These are phyloP conservation scores for Pelochelys cantorii DNA, from an alignment of 2,797 vertebrate genomes.

Conservation along the genomic window DNA sequence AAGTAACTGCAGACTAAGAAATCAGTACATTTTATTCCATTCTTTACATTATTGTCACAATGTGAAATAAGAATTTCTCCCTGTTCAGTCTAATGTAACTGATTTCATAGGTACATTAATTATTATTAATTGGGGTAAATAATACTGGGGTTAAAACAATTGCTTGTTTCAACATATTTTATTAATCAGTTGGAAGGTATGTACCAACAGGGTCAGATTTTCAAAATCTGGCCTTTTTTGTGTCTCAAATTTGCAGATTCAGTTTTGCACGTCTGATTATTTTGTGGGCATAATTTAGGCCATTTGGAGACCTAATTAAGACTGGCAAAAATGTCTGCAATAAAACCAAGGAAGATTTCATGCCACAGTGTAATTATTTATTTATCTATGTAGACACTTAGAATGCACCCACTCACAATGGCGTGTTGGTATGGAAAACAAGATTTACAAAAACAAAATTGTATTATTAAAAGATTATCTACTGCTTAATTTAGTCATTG, in stretches of 20 bases:
- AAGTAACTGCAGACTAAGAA: conserved; percentile 64
- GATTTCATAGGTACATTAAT: not conserved
- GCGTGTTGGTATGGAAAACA: not conserved
- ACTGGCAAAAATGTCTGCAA: not conserved
- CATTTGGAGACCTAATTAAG: not conserved
- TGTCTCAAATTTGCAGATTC: conserved; percentile 2
- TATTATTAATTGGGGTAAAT: conserved; percentile 21
- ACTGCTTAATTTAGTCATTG: not conserved
- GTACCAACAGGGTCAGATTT: not conserved
- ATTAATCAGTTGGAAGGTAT: not conserved
- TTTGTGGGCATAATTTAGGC: not conserved
- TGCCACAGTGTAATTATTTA: not conserved
- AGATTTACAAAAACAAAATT: not conserved
- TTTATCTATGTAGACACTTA: not conserved
- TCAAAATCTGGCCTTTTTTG: not conserved
- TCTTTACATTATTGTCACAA: too few relatives aligned
- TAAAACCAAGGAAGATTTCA: not conserved
- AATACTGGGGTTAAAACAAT: conserved; percentile 1
- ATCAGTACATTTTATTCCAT: conserved; percentile 34
- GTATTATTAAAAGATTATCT: not conserved
- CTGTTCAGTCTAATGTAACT: conserved; percentile 34
- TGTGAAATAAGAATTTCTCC: conserved; percentile 29
- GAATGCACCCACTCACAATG: not conserved
- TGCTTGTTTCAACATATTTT: not conserved
- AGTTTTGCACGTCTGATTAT: not conserved